These are phyloP conservation scores for Phaetusa simplex DNA, from an alignment of 2,113 vertebrate genomes.

Conservation along the genomic window DNA sequence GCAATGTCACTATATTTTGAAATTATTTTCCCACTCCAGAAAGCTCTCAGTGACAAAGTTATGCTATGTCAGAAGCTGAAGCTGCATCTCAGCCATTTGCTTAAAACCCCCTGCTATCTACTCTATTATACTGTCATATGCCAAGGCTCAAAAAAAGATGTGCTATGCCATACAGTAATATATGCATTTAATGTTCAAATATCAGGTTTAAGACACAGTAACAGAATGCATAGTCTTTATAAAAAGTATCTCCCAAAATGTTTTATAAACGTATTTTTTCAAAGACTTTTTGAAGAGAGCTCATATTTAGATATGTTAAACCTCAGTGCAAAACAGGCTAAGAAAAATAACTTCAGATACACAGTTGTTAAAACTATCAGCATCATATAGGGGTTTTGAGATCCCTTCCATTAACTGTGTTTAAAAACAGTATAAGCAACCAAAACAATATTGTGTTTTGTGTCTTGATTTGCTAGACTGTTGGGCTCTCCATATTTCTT, in stretches of 20 bases:
- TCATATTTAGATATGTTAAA: not conserved
- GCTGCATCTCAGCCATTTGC: not conserved
- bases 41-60: not conserved
- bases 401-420: not conserved
- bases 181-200: not conserved
- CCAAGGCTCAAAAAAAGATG: not conserved
- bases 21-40: not conserved
- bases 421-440: not conserved
- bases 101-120: not conserved
- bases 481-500: not conserved
- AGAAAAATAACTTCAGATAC: not conserved
- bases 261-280: not conserved
- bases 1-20: not conserved
- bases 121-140: not conserved
- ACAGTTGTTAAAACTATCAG: not conserved
- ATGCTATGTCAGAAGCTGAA: not conserved
- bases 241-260: not conserved
- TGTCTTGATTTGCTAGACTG: not conserved
- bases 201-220: not conserved
- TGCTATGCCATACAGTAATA: not conserved
- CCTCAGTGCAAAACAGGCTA: not conserved
- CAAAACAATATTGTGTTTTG: not conserved
- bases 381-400: not conserved
- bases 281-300: not conserved
- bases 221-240: not conserved